These are phyloP conservation scores for Pseudomyrmex cubaensis DNA, from an alignment of 1,140 invertebrate genomes.

Conservation along the genomic window DNA sequence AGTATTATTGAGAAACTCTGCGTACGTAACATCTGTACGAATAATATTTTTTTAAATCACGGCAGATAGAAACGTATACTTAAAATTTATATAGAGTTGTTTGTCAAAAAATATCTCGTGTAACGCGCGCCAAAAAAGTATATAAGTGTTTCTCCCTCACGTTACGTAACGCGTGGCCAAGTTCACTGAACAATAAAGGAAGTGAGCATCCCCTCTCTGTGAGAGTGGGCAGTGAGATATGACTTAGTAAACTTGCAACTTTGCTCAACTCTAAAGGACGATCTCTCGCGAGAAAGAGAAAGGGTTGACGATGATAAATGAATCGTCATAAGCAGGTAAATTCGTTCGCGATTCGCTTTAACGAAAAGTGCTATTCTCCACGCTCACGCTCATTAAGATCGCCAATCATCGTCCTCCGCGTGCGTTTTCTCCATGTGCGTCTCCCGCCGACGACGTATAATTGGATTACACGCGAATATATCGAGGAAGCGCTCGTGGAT, in stretches of 20 bases:
- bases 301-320: slow-evolving; percentile 56
- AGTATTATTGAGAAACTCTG: too few relatives aligned
- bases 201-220: slow-evolving; percentile 41
- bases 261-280: slow-evolving; percentile 58
- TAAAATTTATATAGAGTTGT: background rate
- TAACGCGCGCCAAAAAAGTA: slow-evolving; percentile 1
- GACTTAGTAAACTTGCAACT: slow-evolving; percentile 61
- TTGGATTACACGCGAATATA: slow-evolving; percentile 29
- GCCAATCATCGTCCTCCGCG: slow-evolving; percentile 14
- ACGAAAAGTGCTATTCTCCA: slow-evolving; percentile 22
- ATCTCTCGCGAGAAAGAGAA: slow-evolving; percentile 25
- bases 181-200: slow-evolving; percentile 56
- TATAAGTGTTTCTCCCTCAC: slow-evolving; percentile 8
- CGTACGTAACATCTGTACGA: too few relatives aligned
- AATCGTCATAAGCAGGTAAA: slow-evolving; percentile 56
- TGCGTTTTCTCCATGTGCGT: background rate
- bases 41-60: background rate
- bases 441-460: slow-evolving; percentile 16
- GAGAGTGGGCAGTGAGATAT: slow-evolving; percentile 57
- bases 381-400: slow-evolving; percentile 12
- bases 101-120: background rate
- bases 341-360: slow-evolving; percentile 23
- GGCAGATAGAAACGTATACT: background rate
- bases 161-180: slow-evolving; percentile 48
- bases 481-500: slow-evolving; percentile 30